Conservation (phyloP, 2,797 vertebrate species). For the Enteromius afrohamiltoni region DNA sequence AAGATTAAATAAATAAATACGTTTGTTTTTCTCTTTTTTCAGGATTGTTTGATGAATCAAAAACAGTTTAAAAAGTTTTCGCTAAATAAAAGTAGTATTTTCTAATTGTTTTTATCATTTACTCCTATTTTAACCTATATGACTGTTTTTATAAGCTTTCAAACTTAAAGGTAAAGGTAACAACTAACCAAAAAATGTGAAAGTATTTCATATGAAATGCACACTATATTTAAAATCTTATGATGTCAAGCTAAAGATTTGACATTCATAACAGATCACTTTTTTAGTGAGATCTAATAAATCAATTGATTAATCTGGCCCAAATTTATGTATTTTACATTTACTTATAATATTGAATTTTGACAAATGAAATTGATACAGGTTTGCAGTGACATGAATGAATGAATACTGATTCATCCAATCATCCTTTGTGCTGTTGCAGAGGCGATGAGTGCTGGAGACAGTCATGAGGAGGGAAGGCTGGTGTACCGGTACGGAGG, state of each 20-base stretch:
- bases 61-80: neutral
- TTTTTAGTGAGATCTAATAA: neutral
- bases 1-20: neutral
- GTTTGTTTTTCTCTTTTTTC: too few relatives aligned
- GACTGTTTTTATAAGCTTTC: neutral
- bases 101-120: neutral
- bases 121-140: neutral
- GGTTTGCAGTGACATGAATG: neutral
- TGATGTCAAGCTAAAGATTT: neutral
- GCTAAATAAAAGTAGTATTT: neutral
- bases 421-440: constrained; percentile 3
- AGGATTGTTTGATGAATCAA: too few relatives aligned
- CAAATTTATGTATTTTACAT: neutral
- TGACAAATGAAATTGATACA: neutral
- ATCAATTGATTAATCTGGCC: neutral
- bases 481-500: constrained; percentile 94
- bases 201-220: neutral
- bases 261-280: neutral
- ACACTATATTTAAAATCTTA: neutral
- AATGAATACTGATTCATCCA: neutral
- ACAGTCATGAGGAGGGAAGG: constrained; percentile 95
- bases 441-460: constrained; percentile 96
- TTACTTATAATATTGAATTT: neutral
- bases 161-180: neutral
- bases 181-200: neutral